Conservation (phyloP, 1,140 invertebrate genomes). For the Drosophila takahashii region DNA sequence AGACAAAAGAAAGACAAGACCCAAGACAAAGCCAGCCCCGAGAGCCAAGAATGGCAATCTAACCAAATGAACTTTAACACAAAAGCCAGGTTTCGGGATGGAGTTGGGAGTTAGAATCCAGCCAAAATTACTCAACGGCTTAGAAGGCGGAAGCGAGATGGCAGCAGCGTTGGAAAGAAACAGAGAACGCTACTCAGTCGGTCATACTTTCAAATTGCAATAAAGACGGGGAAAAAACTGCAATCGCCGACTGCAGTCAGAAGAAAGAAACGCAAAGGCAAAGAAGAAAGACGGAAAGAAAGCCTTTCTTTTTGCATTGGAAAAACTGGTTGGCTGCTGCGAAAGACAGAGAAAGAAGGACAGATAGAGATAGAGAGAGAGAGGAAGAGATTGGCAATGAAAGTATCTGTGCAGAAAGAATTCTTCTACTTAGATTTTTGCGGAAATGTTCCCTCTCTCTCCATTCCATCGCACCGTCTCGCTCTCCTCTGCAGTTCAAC, state of each 20-base stretch:
- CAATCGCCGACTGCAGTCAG: constrained; percentile 44
- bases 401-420: constrained; percentile 76
- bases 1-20: constrained; percentile 60
- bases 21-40: constrained; percentile 11
- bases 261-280: constrained; percentile 31
- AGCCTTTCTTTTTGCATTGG: constrained; percentile 77
- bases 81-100: constrained; percentile 38
- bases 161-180: not conserved
- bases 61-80: constrained; percentile 77
- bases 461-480: constrained; percentile 13
- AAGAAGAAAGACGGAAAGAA: constrained; percentile 59
- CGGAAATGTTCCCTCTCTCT: constrained; percentile 65
- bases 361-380: not conserved
- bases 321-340: constrained; percentile 65
- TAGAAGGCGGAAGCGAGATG: constrained; percentile 7
- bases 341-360: not conserved
- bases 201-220: constrained; percentile 82
- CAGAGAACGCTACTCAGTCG: constrained; percentile 50
- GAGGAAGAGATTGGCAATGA: constrained; percentile 73
- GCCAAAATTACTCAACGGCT: constrained; percentile 44
- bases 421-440: constrained; percentile 81
- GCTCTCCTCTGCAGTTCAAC: constrained; percentile 69
- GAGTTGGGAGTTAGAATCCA: constrained; percentile 33
- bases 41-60: constrained; percentile 44
- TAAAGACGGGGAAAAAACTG: constrained; percentile 37